Base-by-base conservation (phyloP, 2,888 invertebrate genomes). In the Sisyra terminalis region DNA sequence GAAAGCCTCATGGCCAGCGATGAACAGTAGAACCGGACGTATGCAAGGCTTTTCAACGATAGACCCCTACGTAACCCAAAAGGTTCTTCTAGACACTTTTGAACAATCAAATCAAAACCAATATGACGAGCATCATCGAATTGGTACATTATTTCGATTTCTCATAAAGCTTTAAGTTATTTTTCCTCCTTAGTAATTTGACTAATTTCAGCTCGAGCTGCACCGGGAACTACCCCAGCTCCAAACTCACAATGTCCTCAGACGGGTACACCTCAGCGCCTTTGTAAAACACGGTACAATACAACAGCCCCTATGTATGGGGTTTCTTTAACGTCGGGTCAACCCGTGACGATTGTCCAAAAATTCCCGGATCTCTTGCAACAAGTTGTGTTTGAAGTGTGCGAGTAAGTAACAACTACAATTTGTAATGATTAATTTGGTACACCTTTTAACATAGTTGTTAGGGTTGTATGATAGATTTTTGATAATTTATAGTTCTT, bases 261-360 rank as follows among this genome's bases (percentile, higher is more conserved):
- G 2, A 70, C 77, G 50, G 65, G 67, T 47, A 75, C 80, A 30
- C 79, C 82, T 2, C 69, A 81, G 15, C 71, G 90, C 46, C 70
- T 92, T 30, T 92, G 90, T 59, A 79, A 83, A 55, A 88, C 90
- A 7, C 71, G 88, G 45, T 89, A 88, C 64, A 90, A 90, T 63
- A 90, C 90, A 15, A 90, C 90, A 35, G 90, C 90, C 13, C 90
- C 90, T 1, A 85, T 90, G 84, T 90, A 88, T 57, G 90, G 90
- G n/a, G 88, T 90, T 35, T 89, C 88, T 13, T 66, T 90, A 31
- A 90, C 90, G 11, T 89, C 88, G 10, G 90, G 90, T 2, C 87
- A 89, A 55, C 88, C 89, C 1, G 89, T 90, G 51, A 89, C 89
- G 42, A 90, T 90, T 53, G 89, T 90, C 30, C 90, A 90, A 64